Conservation (phyloP, 2,888 invertebrate genomes). For the Harpagoxenus sublaevis region DNA sequence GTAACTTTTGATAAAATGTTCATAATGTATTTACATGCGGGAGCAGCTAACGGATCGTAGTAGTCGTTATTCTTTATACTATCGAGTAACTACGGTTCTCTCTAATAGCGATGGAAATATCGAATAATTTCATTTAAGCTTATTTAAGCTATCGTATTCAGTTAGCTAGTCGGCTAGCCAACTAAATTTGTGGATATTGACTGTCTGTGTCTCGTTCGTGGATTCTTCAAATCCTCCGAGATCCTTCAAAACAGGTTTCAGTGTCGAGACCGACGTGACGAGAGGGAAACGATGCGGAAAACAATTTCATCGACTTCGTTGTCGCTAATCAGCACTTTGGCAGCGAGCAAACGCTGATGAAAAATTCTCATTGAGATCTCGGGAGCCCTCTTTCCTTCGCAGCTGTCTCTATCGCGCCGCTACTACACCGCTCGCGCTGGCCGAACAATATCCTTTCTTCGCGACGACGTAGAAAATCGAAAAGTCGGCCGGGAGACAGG, state of each 20-base stretch:
- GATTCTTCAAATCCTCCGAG: neutral
- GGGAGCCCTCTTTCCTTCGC: slow-evolving; percentile 15
- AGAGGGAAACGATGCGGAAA: slow-evolving; percentile 57
- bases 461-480: slow-evolving; percentile 81
- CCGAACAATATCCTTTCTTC: slow-evolving; percentile 83
- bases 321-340: slow-evolving; percentile 82
- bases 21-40: neutral
- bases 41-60: neutral
- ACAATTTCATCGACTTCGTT: slow-evolving; percentile 74
- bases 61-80: slow-evolving; percentile 8
- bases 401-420: slow-evolving; percentile 50
- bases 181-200: slow-evolving; percentile 11
- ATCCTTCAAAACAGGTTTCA: neutral
- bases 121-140: neutral
- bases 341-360: slow-evolving; percentile 78
- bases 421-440: slow-evolving; percentile 36
- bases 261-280: neutral
- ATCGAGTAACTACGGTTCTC: neutral
- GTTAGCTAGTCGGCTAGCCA: neutral
- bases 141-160: neutral
- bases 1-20: slow-evolving; percentile 18
- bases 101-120: neutral
- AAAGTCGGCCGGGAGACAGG: slow-evolving; percentile 78
- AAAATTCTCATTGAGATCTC: slow-evolving; percentile 74
- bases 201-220: neutral